Evolutionary conservation across 2,888 invertebrate genomes (phyloP), one percentile per base, ranked within the genome.

Genomic region (Spialia ferax): DNA sequence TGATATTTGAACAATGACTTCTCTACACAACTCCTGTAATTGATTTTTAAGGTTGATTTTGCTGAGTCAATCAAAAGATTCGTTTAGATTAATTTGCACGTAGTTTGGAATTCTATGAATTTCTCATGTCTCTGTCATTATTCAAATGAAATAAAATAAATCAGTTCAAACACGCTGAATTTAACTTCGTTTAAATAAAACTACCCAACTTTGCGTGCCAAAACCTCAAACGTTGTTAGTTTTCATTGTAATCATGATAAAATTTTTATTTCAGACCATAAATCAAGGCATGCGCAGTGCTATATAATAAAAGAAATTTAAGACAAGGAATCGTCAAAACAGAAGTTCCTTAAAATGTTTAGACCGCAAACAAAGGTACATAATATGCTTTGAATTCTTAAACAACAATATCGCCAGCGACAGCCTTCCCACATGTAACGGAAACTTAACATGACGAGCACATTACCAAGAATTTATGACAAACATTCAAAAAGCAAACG

Each of bases 1-100:
- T 80, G 83, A 85, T 85, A 84, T 86, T 84, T 80, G 80, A 82
- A 83, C 81, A 82, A 81, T 80, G 79, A 79, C 77, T 54, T n/a
- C 11, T 20, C 48, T 23, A 20, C 42, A 15, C 48, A 32, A 3
- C 20, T 11, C 52, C 26, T 52, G 13, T 2, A n/a, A 55, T 63
- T 55, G 45, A 32, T 55, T 55, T 55, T 55, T 55, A 20, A 11
- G 18, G 22, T 23, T 52, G 3, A 48, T 52, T 52, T 22, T 13
- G 23, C 26, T 1, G 13, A 45, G 5, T 15, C 13, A 18, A 0
- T 45, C 18, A 2, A 18, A 20, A 2, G 45, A 18, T 18, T 15
- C 10, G 7, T 50, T 11, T 50, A 5, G 48, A 4, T 48, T 48
- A 18, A 48, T 48, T 35, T 2, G 10, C 10, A 35, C 32, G 32